Conservation (phyloP, 2,797 vertebrate species). For the Trachops cirrhosus region DNA sequence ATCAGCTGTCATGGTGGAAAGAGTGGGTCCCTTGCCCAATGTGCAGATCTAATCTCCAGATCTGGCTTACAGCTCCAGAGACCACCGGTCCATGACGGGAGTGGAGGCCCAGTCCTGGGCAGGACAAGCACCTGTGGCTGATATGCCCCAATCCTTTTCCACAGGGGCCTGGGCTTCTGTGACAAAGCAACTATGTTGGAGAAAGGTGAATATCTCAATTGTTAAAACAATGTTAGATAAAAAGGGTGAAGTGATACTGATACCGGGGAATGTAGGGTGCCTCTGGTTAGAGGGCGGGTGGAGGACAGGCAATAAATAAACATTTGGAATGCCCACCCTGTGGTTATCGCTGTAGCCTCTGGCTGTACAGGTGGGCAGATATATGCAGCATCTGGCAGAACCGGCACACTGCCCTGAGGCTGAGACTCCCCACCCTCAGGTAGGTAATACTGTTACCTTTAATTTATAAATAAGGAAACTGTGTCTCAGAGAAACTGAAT, state of each 20-base stretch:
- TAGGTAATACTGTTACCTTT: neutral
- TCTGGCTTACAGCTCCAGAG: neutral
- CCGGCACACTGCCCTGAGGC: neutral
- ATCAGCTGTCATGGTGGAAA: neutral
- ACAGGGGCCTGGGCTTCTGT: neutral
- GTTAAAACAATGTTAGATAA: neutral
- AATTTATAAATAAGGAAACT: neutral
- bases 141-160: neutral
- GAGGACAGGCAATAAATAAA: neutral
- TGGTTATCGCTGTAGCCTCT: neutral
- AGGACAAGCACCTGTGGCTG: neutral
- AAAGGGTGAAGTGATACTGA: neutral
- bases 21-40: neutral
- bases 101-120: neutral
- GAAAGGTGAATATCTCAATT: neutral
- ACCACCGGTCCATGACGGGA: neutral
- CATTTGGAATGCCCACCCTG: neutral
- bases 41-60: neutral
- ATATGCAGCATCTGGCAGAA: neutral
- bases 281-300: neutral
- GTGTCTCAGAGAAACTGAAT: neutral
- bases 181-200: neutral
- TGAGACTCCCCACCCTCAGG: neutral
- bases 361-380: neutral
- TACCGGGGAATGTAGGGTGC: neutral